A percentile compares a stretch with the other conserved stretches of the same genome.
These are phyloP conservation scores for Nesospiza acunhae DNA, from an alignment of 2,113 vertebrate species.

Conservation along the genomic window DNA sequence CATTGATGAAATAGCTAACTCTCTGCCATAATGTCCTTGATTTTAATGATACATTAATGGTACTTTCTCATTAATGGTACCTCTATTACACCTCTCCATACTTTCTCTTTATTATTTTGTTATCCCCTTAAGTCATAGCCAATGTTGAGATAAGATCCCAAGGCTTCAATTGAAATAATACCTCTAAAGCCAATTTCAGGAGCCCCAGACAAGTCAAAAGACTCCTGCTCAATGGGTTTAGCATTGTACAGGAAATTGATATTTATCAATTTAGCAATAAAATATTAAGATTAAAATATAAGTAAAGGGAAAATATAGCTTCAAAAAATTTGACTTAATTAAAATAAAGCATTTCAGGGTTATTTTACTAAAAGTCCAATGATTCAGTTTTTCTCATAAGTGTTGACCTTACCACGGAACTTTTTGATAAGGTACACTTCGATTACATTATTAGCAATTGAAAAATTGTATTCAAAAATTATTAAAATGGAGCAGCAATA, in stretches of 20 bases:
- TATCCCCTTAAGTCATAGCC: neutral
- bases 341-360: neutral
- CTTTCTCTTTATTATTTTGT: slow-evolving; percentile 17
- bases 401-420: neutral
- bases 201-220: neutral
- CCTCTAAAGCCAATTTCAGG: neutral
- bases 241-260: neutral
- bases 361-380: neutral
- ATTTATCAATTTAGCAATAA: neutral
- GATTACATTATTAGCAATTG: neutral
- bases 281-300: neutral
- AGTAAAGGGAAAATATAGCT: neutral
- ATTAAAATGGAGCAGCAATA: neutral
- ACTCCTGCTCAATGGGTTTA: neutral
- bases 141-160: neutral
- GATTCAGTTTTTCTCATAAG: neutral
- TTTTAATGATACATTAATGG: slow-evolving; percentile 29
- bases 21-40: slow-evolving; percentile 12
- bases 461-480: neutral
- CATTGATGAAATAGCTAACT: neutral
- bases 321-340: neutral
- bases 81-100: neutral
- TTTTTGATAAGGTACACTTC: neutral
- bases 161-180: neutral
- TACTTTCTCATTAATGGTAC: neutral